Evolutionary conservation across 2,113 vertebrate species (phyloP).

Genomic region (Ia io): DNA sequence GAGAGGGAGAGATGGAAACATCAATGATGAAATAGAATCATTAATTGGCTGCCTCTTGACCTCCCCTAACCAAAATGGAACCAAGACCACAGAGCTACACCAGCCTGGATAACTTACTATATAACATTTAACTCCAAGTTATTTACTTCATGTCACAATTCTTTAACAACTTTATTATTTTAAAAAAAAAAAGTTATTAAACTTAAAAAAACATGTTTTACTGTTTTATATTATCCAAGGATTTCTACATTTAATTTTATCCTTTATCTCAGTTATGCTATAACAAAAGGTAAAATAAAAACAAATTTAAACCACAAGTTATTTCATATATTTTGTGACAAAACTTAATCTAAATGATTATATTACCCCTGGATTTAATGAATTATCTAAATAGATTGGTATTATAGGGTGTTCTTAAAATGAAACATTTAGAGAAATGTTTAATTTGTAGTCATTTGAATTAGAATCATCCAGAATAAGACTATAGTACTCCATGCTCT

Average conservation of each 20-base stretch:
- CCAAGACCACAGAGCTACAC: too few relatives aligned
- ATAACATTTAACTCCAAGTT: neutral
- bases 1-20: too few relatives aligned
- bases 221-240: neutral
- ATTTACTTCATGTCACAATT: neutral
- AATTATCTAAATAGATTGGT: neutral
- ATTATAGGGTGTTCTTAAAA: neutral
- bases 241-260: neutral
- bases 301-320: neutral
- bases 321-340: neutral
- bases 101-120: too few relatives aligned
- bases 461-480: neutral
- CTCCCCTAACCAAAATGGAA: too few relatives aligned
- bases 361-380: neutral
- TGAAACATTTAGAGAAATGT: neutral
- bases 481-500: neutral
- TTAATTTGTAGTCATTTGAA: constrained; percentile 19
- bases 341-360: neutral
- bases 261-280: neutral
- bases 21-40: too few relatives aligned
- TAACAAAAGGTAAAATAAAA: neutral
- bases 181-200: neutral
- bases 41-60: too few relatives aligned
- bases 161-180: neutral
- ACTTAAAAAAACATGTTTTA: neutral